phyloP scores from a whole-genome alignment of 1,140 invertebrate genomes.

The Platorchestia sp. region DNA sequence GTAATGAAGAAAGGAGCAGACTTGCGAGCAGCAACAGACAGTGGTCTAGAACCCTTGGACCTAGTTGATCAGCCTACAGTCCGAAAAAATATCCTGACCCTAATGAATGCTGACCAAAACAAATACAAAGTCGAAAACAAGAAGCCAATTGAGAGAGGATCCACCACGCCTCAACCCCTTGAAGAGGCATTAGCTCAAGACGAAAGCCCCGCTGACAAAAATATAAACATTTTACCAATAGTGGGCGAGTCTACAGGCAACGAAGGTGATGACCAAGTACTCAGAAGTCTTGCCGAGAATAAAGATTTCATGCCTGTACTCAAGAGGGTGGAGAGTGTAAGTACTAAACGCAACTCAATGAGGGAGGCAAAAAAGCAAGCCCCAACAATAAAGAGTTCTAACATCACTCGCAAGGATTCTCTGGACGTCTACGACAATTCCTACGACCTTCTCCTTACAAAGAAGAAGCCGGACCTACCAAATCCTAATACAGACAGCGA shows the following conservation, averaged over 20 bases:
- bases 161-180: neutral
- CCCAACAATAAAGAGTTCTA: neutral
- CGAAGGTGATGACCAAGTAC: neutral
- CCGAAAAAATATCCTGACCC: slow-evolving; percentile 54
- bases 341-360: slow-evolving; percentile 13
- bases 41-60: slow-evolving; percentile 62
- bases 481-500: neutral
- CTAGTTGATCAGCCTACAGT: slow-evolving; percentile 59
- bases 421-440: slow-evolving; percentile 21
- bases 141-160: neutral
- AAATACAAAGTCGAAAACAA: neutral
- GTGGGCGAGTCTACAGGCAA: neutral
- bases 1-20: slow-evolving; percentile 30
- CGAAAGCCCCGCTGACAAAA: neutral
- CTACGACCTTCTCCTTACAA: slow-evolving; percentile 17
- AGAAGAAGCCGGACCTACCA: neutral
- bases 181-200: neutral
- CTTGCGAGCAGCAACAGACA: slow-evolving; percentile 52
- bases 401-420: slow-evolving; percentile 12
- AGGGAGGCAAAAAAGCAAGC: slow-evolving; percentile 25
- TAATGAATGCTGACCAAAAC: slow-evolving; percentile 42
- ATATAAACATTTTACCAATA: neutral
- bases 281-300: neutral
- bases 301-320: slow-evolving; percentile 22
- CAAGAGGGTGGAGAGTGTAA: slow-evolving; percentile 15